phyloP scores from a whole-genome alignment of 2,888 invertebrate genomes.

The Drosophila ezoana region DNA sequence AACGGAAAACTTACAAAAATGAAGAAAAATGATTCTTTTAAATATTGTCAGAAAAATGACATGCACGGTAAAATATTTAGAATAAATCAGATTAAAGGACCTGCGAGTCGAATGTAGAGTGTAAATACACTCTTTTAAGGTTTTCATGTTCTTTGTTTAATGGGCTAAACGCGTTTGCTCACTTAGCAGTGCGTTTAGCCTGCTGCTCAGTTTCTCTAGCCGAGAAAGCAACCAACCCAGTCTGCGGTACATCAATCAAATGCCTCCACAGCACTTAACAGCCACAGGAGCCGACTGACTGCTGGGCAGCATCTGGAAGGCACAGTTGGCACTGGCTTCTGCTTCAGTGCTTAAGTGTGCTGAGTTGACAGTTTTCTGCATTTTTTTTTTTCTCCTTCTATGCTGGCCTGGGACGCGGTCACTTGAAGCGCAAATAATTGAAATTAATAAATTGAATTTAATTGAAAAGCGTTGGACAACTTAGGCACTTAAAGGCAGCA shows the following conservation, averaged over 20 bases:
- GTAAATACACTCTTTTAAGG: too few species aligned
- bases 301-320: slow-evolving; percentile 48
- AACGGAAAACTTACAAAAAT: too few species aligned
- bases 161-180: slow-evolving; percentile 37
- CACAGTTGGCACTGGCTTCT: slow-evolving; percentile 43
- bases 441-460: slow-evolving; percentile 79
- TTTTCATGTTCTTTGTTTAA: slow-evolving; percentile 38
- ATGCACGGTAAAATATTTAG: too few species aligned
- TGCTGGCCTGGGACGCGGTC: slow-evolving; percentile 40
- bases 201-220: slow-evolving; percentile 22
- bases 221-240: slow-evolving; percentile 7
- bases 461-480: slow-evolving; percentile 68
- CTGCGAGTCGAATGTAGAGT: background rate
- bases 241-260: slow-evolving; percentile 63
- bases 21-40: too few species aligned
- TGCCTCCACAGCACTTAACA: slow-evolving; percentile 51
- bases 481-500: slow-evolving; percentile 44
- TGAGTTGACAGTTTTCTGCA: slow-evolving; percentile 51
- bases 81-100: background rate
- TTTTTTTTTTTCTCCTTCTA: slow-evolving; percentile 1
- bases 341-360: slow-evolving; percentile 33
- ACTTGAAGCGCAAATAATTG: slow-evolving; percentile 76
- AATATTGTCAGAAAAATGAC: too few species aligned
- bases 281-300: slow-evolving; percentile 28
- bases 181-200: slow-evolving; percentile 24